Percentiles rank a stretch among this genome's conserved stretches.
These are phyloP conservation scores for Bos taurus DNA, from an alignment of 2,113 vertebrate genomes.

Conservation along the genomic window DNA sequence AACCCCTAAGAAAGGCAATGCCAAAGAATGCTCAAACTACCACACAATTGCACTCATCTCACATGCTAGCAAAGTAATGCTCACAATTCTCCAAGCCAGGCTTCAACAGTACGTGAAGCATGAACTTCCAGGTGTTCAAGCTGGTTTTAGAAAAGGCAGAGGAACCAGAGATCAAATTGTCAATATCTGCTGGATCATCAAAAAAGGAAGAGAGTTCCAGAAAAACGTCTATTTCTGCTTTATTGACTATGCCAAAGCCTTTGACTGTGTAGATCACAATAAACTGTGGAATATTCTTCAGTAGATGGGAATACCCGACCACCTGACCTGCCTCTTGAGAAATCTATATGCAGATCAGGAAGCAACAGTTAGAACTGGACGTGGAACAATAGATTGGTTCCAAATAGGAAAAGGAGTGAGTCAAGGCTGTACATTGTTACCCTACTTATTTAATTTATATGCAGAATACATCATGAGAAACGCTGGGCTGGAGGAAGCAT, in stretches of 20 bases:
- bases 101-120: rapidly evolving
- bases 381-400: background rate
- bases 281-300: background rate
- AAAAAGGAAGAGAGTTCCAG: background rate
- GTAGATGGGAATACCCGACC: background rate
- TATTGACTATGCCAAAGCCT: background rate
- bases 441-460: background rate
- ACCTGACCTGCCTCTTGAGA: background rate
- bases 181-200: background rate
- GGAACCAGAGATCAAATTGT: background rate
- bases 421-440: background rate
- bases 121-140: background rate
- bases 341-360: background rate
- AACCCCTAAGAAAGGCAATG: background rate
- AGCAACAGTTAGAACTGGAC: background rate
- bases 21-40: background rate
- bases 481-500: background rate
- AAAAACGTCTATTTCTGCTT: background rate
- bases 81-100: background rate
- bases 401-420: background rate
- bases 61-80: background rate
- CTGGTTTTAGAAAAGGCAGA: background rate
- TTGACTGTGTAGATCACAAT: background rate
- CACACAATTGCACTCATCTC: rapidly evolving
- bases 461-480: background rate